Evolutionary conservation across 2,797 vertebrate genomes (phyloP), one percentile per base, ranked within the genome.

Genomic region (Artibeus lituratus): DNA sequence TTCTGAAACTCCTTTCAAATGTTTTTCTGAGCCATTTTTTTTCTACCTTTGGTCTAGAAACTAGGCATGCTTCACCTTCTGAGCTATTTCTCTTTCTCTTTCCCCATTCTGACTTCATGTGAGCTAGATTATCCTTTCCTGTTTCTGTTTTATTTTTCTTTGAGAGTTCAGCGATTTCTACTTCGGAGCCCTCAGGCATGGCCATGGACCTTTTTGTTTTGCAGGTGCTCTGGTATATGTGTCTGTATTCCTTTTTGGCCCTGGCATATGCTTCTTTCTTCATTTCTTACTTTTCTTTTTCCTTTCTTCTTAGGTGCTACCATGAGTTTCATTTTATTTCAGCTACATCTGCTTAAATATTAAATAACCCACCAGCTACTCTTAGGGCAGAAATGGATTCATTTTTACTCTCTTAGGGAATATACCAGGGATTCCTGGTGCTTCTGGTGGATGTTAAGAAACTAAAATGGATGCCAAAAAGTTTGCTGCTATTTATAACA

Each of bases 361-460:
- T 0, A 0, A 55, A 35, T 49, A 57, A 87, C 98, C 94, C 94
- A 99, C 99, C 99, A 97, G 98, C 96, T 74, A 96, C 95, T 24
- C 90, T 49, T 76, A 98, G 94, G 5, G 74, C 42, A 83, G 97
- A 98, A 92, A 99, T 77, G 0, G 96, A 57, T 91, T 99, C 99
- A 93, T 98, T 98, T 70, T 98, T 99, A 98, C 98, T 0, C 99
- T 99, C 96, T 99, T 99, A 29, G 99, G 99, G 81, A 99, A 99
- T 93, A 99, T 99, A 14, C 99, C 99, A 16, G 99, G 98, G 96
- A 99, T 99, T 96, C 99, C 98, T 5, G 98, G 99, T 0, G 99
- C 99, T 97, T 99, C 99, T 44, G 99, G 99, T 49, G 99, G 99
- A 85, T 99, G 96, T 99, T 99, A 96, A 99, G 97, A 98, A 99